Evolutionary conservation across 2,113 vertebrate genomes (phyloP), one percentile per base, ranked within the genome.

Genomic region (Microcebus ravelobensis): DNA sequence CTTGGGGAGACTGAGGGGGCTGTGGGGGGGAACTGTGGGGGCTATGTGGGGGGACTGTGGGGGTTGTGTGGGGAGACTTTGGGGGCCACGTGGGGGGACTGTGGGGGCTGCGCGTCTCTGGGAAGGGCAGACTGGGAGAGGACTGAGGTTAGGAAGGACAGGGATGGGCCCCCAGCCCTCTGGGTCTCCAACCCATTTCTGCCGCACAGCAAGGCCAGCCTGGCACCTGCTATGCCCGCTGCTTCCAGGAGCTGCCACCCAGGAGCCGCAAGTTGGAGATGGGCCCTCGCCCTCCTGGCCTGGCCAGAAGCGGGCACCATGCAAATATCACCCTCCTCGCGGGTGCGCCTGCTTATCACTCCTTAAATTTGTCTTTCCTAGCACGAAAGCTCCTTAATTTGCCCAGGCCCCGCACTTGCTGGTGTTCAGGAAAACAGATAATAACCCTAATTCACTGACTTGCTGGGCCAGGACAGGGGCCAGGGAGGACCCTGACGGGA

Each of bases 371-470:
- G 34, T 50, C 96, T 87, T 74, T 82, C 79, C 45, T 82, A 89
- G 48, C 48, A 88, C 1, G 39, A 79, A 92, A 86, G 55, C 81
- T 68, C 34, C 42, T 61, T 87, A 57, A 94, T 87, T 90, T 92
- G 87, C 76, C 82, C 90, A 83, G 87, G 12, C 82, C 50, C 94
- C 88, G 90, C 42, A 90, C 90, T 95, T 48, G 12, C 67, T 36
- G 85, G 36, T 50, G 20, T 90, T 68, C 48, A 42, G 73, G 76
- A 94, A 96, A 93, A 88, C 65, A 83, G 90, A 55, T 82, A 52
- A 96, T 94, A 95, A 68, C 96, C 92, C 68, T 70, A 83, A 86
- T 86, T 94, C 91, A 59, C 88, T 25, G 61, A 81, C 71, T 92
- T 42, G 36, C 87, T 80, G 76, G 67, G 70, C 71, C 8, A 27